These are phyloP conservation scores for Drosophila orosa DNA, from an alignment of 1,140 invertebrate species.

Conservation along the genomic window DNA sequence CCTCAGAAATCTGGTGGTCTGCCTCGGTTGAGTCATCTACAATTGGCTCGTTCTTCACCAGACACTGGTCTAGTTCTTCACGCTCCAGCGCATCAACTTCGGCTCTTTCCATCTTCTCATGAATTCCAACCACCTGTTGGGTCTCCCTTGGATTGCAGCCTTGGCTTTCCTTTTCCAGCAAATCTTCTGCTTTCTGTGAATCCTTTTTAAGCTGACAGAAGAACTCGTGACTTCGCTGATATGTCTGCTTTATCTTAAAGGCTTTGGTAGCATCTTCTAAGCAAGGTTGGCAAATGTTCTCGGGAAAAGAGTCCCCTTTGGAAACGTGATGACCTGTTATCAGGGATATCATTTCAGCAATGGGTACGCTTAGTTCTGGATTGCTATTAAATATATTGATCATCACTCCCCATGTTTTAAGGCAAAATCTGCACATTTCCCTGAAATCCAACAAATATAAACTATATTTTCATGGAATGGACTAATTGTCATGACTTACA, in stretches of 20 bases:
- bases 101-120: neutral
- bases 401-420: neutral
- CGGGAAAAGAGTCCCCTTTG: conserved; percentile 3
- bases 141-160: too few relatives aligned
- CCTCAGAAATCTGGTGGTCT: neutral
- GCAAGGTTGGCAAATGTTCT: conserved; percentile 1
- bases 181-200: neutral
- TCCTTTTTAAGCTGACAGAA: too few relatives aligned
- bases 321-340: neutral
- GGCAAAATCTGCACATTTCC: neutral
- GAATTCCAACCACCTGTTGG: too few relatives aligned
- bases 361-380: neutral
- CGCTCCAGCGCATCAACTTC: neutral
- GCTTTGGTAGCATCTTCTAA: neutral
- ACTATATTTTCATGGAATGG: neutral
- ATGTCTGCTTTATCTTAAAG: neutral
- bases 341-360: neutral
- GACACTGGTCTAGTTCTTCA: neutral
- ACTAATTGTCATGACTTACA: neutral
- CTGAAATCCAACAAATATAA: neutral
- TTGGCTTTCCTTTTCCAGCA: too few relatives aligned
- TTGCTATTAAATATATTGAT: neutral
- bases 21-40: neutral
- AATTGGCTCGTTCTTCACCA: neutral
- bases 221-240: too few relatives aligned